Base-by-base conservation (phyloP, 2,888 invertebrate species). In the Scaptomyza reducta region DNA sequence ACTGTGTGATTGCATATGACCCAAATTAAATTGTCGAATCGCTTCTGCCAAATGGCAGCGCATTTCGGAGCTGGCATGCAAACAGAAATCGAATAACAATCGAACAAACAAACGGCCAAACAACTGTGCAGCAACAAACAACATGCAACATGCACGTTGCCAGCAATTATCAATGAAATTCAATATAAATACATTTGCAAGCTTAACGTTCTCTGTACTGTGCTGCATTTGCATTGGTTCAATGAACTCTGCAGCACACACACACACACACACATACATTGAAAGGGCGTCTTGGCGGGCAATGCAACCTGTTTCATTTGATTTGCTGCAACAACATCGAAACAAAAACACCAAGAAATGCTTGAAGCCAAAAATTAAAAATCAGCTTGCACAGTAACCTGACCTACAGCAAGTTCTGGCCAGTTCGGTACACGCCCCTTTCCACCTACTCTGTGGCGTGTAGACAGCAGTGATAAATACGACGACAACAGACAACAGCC, bases 161-260 rank as follows among this genome's bases (percentile, higher is more conserved):
- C 56, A 63, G 59, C 78, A 81, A 85, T 85, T 81, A 87, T 87
- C 85, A 87, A 87, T 81, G 76, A 75, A 81, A 71, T 75, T 66
- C 73, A 75, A 72, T 73, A 72, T 66, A 70, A 70, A 63, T 35
- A 64, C 47, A 64, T 54, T 55, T 49, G 44, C 62, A 46, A 40
- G 51, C 56, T 33, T 22, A 45, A 22, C 35, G n/a, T 40, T 40
- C 18, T 33, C 29, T 29, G 14, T 25, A 16, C 35, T 33, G 25
- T 18, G 18, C 50, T 18, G 44, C 51, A 68, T 69, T 69, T 79
- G 46, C 55, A 69, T 74, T 53, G 47, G 75, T 78, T 13, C 66
- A 65, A 46, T 65, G 65, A 65, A 64, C 63, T 27, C 13, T 22
- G n/a, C 13, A 16, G 7, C 31, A 55, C 29, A 29, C 10, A 14